Conservation (phyloP, 2,797 vertebrate species). For the Xenopus petersii region DNA sequence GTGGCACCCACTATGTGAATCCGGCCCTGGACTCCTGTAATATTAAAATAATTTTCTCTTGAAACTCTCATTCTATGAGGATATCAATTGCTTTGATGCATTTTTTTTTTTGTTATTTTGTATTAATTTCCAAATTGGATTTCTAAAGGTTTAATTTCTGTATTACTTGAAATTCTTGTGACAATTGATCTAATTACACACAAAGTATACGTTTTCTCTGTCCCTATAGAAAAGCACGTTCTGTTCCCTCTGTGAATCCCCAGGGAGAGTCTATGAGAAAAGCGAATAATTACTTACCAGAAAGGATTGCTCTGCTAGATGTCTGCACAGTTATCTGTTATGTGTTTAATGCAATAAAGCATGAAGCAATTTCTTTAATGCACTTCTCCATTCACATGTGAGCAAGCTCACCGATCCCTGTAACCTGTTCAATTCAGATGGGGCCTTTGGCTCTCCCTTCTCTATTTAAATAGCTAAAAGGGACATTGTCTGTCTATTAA, state of each 20-base stretch:
- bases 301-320: conserved; percentile 32
- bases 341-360: conserved; percentile 46
- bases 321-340: conserved; percentile 14
- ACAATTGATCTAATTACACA: not conserved
- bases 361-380: conserved; percentile 46
- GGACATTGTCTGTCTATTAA: no score
- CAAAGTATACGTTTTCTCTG: not conserved
- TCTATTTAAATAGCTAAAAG: no score
- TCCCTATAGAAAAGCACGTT: conserved; percentile 3
- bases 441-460: conserved; percentile 4
- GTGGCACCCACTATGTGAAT: no score
- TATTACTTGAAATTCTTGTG: conserved; percentile 5
- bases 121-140: not conserved
- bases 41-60: not conserved
- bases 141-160: not conserved
- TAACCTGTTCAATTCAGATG: conserved; percentile 13
- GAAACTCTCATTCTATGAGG: not conserved
- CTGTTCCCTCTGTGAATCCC: conserved; percentile 7
- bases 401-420: conserved; percentile 9
- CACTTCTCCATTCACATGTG: conserved; percentile 30
- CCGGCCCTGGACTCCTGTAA: no score
- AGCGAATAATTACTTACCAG: conserved; percentile 43
- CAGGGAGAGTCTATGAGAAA: conserved; percentile 16
- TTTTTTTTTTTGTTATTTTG: not conserved
- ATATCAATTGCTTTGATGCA: not conserved